Evolutionary conservation across 1,140 invertebrate species (phyloP), one percentile per base, ranked within the genome.

Genomic region (Stenopsyche tienmushanensis): DNA sequence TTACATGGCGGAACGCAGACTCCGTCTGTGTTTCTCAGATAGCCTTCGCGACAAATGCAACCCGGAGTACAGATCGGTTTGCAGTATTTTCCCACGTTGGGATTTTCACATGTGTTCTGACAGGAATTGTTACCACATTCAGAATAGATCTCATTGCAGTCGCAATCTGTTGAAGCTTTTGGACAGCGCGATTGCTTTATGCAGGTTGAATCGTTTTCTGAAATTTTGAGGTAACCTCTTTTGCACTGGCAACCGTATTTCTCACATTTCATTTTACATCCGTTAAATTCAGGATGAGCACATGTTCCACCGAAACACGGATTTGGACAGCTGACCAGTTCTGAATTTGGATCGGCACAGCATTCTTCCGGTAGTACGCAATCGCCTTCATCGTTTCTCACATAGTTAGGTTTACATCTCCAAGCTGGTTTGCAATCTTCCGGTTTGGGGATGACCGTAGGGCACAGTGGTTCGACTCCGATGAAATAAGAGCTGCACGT

Each of bases 61-160:
- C 67, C 67, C 13, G 57, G 50, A 18, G 74, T 0, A 81, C 82
- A 62, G 74, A 83, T 0, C 77, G 78, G 0, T 79, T n/a, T n/a
- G n/a, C n/a, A n/a, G n/a, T n/a, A n/a, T n/a, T n/a, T n/a, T n/a
- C n/a, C n/a, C n/a, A n/a, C n/a, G n/a, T n/a, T n/a, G n/a, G n/a
- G n/a, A n/a, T n/a, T n/a, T n/a, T n/a, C n/a, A n/a, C n/a, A n/a
- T n/a, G n/a, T n/a, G n/a, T n/a, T n/a, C n/a, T n/a, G n/a, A n/a
- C n/a, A n/a, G n/a, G n/a, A n/a, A n/a, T n/a, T n/a, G n/a, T n/a
- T n/a, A n/a, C n/a, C n/a, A n/a, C n/a, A n/a, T n/a, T n/a, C n/a
- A n/a, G n/a, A n/a, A n/a, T n/a, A n/a, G n/a, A n/a, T n/a, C n/a
- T n/a, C n/a, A n/a, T n/a, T n/a, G n/a, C n/a, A n/a, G n/a, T n/a